Percentiles rank a stretch among this genome's conserved stretches.
Conservation (phyloP, 35 echinoderm and acorn worm species). For the Holothuria glaberrima region DNA sequence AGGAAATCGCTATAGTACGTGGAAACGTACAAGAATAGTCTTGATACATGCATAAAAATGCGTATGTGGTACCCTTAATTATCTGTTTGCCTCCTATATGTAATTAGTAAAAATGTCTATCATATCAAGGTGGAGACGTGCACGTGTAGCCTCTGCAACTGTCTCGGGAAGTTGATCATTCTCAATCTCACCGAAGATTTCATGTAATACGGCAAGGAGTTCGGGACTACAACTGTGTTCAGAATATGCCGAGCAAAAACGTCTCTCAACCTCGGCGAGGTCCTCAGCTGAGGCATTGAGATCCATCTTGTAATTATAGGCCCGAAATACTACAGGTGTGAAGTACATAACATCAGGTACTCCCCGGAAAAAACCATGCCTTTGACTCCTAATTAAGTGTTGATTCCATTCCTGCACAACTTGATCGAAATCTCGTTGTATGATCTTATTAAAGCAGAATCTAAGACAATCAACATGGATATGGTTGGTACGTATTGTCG, state of each 20-base stretch:
- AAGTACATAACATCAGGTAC: conserved; percentile 9
- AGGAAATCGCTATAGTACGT: too few species aligned
- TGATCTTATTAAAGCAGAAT: conserved; percentile 59
- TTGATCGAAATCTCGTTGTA: conserved; percentile 54
- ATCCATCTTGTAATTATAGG: background rate
- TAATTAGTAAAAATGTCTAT: background rate
- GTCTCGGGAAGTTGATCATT: background rate
- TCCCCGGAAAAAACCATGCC: background rate
- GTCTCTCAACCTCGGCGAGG: background rate
- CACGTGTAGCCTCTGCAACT: background rate
- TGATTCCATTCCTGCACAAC: background rate
- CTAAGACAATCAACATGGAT: too few species aligned
- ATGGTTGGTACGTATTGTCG: conserved; percentile 70
- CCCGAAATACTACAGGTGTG: background rate
- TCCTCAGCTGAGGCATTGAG: background rate
- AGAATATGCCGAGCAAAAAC: background rate
- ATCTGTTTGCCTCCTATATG: background rate
- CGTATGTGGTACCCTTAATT: too few species aligned
- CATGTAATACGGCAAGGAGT: conserved; percentile 7
- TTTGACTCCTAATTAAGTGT: conserved; percentile 16
- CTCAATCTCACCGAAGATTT: background rate
- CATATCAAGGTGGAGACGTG: background rate
- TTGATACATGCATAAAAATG: too few species aligned
- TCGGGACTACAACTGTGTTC: background rate
- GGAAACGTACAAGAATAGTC: too few species aligned